Evolutionary conservation across 2,888 invertebrate genomes (phyloP).

Genomic region (Dichetophora obliterata): DNA sequence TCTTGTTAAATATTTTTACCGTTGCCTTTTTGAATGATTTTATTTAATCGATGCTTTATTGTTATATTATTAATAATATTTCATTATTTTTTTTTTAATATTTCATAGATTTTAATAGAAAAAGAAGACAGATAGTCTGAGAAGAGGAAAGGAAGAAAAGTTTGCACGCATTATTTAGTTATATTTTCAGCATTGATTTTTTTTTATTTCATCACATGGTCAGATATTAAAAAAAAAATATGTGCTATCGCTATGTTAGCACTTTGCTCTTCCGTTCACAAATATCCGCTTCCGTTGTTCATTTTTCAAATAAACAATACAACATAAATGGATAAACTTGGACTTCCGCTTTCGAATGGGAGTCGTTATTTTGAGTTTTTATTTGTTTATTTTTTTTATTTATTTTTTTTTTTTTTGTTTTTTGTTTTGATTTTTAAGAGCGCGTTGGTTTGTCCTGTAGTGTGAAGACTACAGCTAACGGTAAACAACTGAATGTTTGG

Average conservation of each 20-base stretch:
- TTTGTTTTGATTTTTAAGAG: not conserved
- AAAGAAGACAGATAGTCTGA: not conserved
- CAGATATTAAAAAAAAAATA: too few relatives aligned
- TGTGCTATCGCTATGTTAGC: slow-evolving; percentile 18
- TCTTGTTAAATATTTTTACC: too few relatives aligned
- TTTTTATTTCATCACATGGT: not conserved
- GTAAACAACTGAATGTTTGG: slow-evolving; percentile 55
- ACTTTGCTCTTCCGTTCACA: slow-evolving; percentile 25
- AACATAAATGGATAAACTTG: slow-evolving; percentile 16
- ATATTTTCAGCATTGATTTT: slow-evolving; percentile 24
- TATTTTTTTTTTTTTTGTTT: not conserved
- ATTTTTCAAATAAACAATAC: slow-evolving; percentile 13
- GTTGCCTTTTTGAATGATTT: too few relatives aligned
- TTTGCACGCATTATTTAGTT: not conserved
- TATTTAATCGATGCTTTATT: too few relatives aligned
- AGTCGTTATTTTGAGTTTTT: not conserved
- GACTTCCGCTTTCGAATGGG: slow-evolving; percentile 12
- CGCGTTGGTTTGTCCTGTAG: slow-evolving; percentile 38
- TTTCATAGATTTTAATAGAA: not conserved
- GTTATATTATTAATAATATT: too few relatives aligned
- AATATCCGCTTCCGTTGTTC: slow-evolving; percentile 31
- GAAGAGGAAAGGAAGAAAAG: not conserved
- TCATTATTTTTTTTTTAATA: too few relatives aligned
- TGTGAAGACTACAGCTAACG: slow-evolving; percentile 56
- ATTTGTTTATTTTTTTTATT: not conserved